These are phyloP conservation scores for Coluber constrictor DNA, from an alignment of 2,797 vertebrate genomes.

Conservation along the genomic window DNA sequence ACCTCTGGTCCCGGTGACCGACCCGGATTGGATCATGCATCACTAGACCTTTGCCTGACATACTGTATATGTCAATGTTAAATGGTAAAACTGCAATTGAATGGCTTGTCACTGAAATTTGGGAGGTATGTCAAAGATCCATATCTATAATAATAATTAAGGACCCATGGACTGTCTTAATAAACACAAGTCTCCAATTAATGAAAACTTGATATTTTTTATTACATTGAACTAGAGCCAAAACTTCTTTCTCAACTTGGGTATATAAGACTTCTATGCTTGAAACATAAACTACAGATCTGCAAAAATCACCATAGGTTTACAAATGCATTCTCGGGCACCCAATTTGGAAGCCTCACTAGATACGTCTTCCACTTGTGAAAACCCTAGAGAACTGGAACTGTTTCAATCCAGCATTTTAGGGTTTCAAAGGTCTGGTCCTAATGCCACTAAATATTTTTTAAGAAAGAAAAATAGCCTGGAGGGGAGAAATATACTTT, in stretches of 20 bases:
- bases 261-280: not conserved
- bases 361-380: not conserved
- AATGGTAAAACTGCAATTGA: not conserved
- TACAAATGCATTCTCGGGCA: not conserved
- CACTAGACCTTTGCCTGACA: not conserved
- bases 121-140: not conserved
- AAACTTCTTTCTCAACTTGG: not conserved
- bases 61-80: not conserved
- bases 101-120: not conserved
- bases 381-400: not conserved
- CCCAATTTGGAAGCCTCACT: not conserved
- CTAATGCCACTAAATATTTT: not conserved
- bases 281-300: not conserved
- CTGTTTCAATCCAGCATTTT: not conserved
- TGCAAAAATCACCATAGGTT: not conserved
- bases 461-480: not conserved
- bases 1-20: no score
- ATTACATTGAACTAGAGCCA: not conserved
- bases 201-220: not conserved
- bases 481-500: not conserved
- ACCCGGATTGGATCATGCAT: not conserved
- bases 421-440: not conserved
- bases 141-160: not conserved
- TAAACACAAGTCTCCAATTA: not conserved
- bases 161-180: not conserved